Evolutionary conservation across 1,140 invertebrate species (phyloP).

Genomic region (Pinna nobilis): DNA sequence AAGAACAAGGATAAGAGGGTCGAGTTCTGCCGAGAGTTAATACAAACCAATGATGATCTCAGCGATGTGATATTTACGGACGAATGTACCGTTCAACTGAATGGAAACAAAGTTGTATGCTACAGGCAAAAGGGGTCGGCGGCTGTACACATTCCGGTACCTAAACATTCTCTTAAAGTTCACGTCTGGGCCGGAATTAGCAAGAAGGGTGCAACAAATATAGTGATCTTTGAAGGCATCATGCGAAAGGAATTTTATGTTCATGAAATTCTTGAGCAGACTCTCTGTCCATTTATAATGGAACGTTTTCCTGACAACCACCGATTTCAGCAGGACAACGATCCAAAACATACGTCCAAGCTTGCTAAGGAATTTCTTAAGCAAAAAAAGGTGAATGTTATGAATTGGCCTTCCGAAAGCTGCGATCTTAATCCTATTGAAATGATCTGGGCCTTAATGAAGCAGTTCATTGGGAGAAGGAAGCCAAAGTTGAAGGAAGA

Average conservation of each 20-base stretch:
- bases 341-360: constrained; percentile 21
- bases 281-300: constrained; percentile 13
- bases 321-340: constrained; percentile 30
- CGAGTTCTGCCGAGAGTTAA: constrained; percentile 13
- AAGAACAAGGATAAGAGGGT: constrained; percentile 21
- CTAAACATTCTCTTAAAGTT: constrained; percentile 29
- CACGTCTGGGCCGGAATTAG: constrained; percentile 39
- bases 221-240: constrained; percentile 22
- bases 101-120: background rate
- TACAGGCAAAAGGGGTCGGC: constrained; percentile 1
- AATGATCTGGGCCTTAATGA: constrained; percentile 27
- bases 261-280: constrained; percentile 1
- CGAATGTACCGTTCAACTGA: constrained; percentile 27
- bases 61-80: constrained; percentile 32
- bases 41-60: constrained; percentile 11
- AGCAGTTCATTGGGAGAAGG: background rate
- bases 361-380: constrained; percentile 4
- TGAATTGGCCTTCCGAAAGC: constrained; percentile 27
- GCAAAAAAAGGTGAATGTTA: constrained; percentile 1
- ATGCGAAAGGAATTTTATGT: constrained; percentile 16
- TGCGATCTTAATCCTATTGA: constrained; percentile 32
- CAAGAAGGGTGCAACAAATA: constrained; percentile 12
- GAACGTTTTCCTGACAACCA: background rate
- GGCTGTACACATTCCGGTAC: background rate
- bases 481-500: constrained; percentile 21